Conservation (phyloP, 2,113 vertebrate species). For the Notiomystis cincta region DNA sequence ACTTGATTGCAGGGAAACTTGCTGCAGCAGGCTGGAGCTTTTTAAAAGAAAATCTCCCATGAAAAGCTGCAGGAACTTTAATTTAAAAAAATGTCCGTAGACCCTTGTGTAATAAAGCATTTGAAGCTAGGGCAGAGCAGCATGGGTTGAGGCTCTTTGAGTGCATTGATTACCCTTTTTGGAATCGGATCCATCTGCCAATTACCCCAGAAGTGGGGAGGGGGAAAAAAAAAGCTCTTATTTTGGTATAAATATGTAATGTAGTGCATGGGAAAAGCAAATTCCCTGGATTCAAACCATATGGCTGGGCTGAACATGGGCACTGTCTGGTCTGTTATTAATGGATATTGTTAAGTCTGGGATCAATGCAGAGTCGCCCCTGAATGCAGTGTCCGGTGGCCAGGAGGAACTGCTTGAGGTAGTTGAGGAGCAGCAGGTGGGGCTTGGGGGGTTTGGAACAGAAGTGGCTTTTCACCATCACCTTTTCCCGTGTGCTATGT, state of each 20-base stretch:
- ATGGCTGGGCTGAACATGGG: not conserved
- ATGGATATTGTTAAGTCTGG: not conserved
- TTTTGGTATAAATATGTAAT: constrained; percentile 25
- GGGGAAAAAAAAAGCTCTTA: not conserved
- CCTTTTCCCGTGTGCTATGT: rapidly evolving
- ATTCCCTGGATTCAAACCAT: constrained; percentile 45
- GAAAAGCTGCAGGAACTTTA: not conserved
- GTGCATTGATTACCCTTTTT: constrained; percentile 9
- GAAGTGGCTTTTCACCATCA: not conserved
- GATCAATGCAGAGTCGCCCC: not conserved
- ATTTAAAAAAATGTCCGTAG: not conserved
- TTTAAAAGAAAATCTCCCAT: not conserved
- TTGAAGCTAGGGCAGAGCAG: not conserved
- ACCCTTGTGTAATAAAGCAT: constrained; percentile 1
- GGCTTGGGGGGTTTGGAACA: not conserved
- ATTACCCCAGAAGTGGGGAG: not conserved
- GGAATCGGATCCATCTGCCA: constrained; percentile 49
- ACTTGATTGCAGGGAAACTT: not conserved
- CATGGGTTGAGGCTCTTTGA: not conserved
- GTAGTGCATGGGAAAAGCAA: constrained; percentile 14
- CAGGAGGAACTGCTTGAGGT: not conserved
- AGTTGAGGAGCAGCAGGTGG: not conserved
- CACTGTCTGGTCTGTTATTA: constrained; percentile 14
- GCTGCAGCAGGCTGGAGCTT: not conserved
- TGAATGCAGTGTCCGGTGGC: not conserved